Evolutionary conservation across 1,140 invertebrate species (phyloP).

Genomic region (Ceratoteleas bidentatus): DNA sequence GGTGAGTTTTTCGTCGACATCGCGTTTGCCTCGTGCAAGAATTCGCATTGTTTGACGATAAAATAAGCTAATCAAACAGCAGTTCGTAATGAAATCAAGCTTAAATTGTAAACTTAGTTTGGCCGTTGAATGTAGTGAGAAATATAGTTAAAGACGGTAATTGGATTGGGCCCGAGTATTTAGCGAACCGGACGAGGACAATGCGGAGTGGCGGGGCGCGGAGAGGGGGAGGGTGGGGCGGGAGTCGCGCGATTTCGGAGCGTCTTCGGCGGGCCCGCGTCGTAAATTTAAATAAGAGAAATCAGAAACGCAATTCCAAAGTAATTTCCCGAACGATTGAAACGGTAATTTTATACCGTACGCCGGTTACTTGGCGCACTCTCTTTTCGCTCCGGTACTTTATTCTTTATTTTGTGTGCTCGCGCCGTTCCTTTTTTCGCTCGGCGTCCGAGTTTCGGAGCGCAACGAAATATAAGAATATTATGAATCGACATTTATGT

Average conservation of each 20-base stretch:
- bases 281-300: conserved; percentile 53
- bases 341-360: conserved; percentile 48
- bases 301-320: conserved; percentile 53
- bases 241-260: conserved; percentile 2
- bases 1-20: conserved; percentile 31
- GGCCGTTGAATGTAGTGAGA: conserved; percentile 35
- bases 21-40: conserved; percentile 35
- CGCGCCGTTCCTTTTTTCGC: conserved; percentile 2
- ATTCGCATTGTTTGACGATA: conserved; percentile 57
- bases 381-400: background rate
- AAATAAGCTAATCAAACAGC: conserved; percentile 64
- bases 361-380: conserved; percentile 4
- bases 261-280: conserved; percentile 17
- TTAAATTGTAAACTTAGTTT: conserved; percentile 65
- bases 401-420: conserved; percentile 18
- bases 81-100: conserved; percentile 63
- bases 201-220: conserved; percentile 5
- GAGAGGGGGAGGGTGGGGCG: too few species aligned
- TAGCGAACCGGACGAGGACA: conserved; percentile 41
- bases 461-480: conserved; percentile 43
- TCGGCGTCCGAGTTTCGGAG: conserved; percentile 37
- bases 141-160: conserved; percentile 60
- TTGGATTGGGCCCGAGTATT: conserved; percentile 56
- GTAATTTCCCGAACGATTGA: conserved; percentile 56
- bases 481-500: conserved; percentile 60